These are phyloP conservation scores for Aphelenchoides fujianensis DNA, from an alignment of 1,140 invertebrate genomes.

Conservation along the genomic window DNA sequence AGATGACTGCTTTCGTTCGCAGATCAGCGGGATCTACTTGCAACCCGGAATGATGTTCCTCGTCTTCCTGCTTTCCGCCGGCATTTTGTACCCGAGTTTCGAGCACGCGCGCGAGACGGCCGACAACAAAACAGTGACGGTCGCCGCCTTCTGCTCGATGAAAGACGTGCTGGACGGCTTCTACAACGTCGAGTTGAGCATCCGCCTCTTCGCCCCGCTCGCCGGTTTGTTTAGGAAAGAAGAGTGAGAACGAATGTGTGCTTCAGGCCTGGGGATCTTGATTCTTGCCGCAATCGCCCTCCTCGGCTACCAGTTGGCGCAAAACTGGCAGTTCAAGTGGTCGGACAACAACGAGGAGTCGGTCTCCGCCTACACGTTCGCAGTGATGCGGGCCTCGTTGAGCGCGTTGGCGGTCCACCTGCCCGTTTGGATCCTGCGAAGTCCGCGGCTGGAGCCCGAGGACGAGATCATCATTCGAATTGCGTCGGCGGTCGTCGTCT, in stretches of 20 bases:
- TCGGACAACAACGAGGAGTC: conserved; percentile 41
- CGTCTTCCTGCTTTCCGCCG: conserved; percentile 26
- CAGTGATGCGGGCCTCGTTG: conserved; percentile 11
- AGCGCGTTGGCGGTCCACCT: background rate
- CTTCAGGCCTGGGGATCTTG: conserved; percentile 28
- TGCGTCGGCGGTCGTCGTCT: conserved; percentile 13
- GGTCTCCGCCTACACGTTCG: conserved; percentile 17
- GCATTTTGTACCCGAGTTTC: conserved; percentile 28
- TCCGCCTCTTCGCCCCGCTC: conserved; percentile 29
- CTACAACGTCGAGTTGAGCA: conserved; percentile 25
- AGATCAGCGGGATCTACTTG: conserved; percentile 35
- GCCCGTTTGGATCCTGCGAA: conserved; percentile 15
- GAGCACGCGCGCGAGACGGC: conserved; percentile 6
- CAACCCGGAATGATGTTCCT: conserved; percentile 19
- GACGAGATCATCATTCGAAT: conserved; percentile 11
- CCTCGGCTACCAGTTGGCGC: conserved; percentile 30
- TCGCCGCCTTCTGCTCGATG: conserved; percentile 35
- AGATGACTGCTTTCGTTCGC: background rate
- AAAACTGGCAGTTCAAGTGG: conserved; percentile 42
- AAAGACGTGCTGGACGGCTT: conserved; percentile 31
- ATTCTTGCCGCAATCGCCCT: conserved; percentile 12
- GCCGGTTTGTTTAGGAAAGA: too few relatives aligned
- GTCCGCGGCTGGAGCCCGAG: background rate
- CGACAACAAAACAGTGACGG: conserved; percentile 33
- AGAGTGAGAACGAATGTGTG: background rate